Evolutionary conservation across 2,888 invertebrate genomes (phyloP), one percentile per base, ranked within the genome.

Genomic region (Lacanobia wlatinum): DNA sequence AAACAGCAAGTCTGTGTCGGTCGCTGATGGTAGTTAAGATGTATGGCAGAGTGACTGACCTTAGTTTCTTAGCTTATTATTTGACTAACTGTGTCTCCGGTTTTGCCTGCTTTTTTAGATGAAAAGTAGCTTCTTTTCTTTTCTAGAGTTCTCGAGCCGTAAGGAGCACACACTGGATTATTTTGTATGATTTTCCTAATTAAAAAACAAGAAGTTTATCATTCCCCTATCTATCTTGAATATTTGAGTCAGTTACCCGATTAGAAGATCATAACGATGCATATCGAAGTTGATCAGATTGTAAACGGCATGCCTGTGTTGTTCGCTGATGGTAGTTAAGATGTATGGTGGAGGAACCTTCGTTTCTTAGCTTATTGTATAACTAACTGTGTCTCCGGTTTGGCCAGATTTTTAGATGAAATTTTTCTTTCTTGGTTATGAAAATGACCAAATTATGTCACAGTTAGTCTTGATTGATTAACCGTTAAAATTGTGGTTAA

Each of bases 21-120:
- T 10, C 10, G 8, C 34, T 71, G 84, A 84, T 84, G 75, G 84
- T 73, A 82, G 83, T 84, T 80, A 78, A 84, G 84, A 84, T 83
- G 83, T 76, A 82, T 68, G 59, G 67, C 23, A 52, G 52, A 50
- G 56, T 56, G 12, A 43, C 28, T 82, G 65, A 82, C 68, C 70
- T 60, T 61, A 64, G 76, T 65, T 70, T 61, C 50, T 34, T 73
- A 38, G 52, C 40, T 65, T 76, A 65, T 70, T 61, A 38, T 76
- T 59, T 69, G 18, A 56, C 21, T 28, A 10, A 40, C 18, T 71
- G 3, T 48, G n/a, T 14, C 1, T 16, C 4, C 5, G 4, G 28
- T 3, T 50, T 48, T 0, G n/a, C 14, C 18, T 2, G n/a, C 0
- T 18, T 70, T 28, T 48, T 2, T 18, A 16, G 9, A 10, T 10